These are phyloP conservation scores for Patagioenas fasciata DNA, from an alignment of 2,113 vertebrate species.

Conservation along the genomic window DNA sequence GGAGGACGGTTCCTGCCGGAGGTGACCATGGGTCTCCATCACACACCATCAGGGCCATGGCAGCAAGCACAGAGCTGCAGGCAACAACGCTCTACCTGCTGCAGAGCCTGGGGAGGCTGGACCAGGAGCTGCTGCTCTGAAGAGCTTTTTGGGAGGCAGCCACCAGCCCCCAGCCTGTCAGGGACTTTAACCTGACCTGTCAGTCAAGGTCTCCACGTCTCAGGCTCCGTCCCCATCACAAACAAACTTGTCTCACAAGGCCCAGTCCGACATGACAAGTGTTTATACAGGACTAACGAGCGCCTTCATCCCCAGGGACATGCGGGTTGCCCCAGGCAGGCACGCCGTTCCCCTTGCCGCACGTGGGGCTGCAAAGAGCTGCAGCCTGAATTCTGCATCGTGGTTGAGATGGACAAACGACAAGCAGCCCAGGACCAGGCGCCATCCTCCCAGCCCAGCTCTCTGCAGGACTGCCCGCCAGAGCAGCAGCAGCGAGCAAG, in stretches of 20 bases:
- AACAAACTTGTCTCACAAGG: not conserved
- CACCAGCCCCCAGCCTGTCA: not conserved
- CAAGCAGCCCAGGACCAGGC: not conserved
- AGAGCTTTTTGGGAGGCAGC: not conserved
- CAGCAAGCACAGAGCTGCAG: not conserved
- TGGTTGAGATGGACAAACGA: too few species aligned
- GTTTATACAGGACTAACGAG: not conserved
- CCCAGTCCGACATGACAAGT: not conserved
- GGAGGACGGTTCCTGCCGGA: not conserved
- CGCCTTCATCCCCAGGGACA: rapidly evolving
- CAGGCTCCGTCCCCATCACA: not conserved
- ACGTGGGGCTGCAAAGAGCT: not conserved
- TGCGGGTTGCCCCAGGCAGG: rapidly evolving
- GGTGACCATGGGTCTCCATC: rapidly evolving
- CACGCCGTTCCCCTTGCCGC: rapidly evolving
- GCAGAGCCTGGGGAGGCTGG: not conserved
- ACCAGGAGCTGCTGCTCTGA: not conserved
- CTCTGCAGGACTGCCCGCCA: not conserved
- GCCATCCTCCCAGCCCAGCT: not conserved
- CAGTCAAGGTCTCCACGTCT: not conserved
- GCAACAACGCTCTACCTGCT: not conserved
- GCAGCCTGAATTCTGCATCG: not conserved
- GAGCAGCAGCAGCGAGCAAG: too few species aligned
- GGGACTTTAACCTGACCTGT: not conserved
- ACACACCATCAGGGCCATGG: rapidly evolving